Evolutionary conservation across 2,888 invertebrate species (phyloP).

Genomic region (Listrodromus nycthemerus): DNA sequence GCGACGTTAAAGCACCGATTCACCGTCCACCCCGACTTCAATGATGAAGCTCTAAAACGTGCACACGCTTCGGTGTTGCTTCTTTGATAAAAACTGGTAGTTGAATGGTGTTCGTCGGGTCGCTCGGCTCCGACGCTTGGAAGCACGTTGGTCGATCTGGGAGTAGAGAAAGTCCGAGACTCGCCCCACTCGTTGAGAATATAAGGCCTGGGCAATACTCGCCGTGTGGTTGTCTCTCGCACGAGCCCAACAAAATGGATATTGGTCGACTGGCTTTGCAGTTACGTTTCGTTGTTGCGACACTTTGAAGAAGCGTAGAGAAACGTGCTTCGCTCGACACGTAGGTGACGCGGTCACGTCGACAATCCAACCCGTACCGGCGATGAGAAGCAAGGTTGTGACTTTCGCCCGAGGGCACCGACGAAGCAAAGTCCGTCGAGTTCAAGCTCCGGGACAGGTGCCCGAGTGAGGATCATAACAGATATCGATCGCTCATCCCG

Average conservation of each 20-base stretch:
- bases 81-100: constrained; percentile 82
- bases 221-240: constrained; percentile 1
- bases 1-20: constrained; percentile 28
- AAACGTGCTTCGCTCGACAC: not conserved
- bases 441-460: not conserved
- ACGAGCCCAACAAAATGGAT: constrained; percentile 5
- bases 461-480: not conserved
- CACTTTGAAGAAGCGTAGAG: constrained; percentile 22
- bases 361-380: constrained; percentile 46
- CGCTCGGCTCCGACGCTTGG: constrained; percentile 40
- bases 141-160: constrained; percentile 56
- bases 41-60: constrained; percentile 43
- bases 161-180: constrained; percentile 65
- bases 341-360: not conserved
- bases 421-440: constrained; percentile 12
- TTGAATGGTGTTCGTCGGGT: constrained; percentile 75
- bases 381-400: constrained; percentile 36
- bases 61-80: constrained; percentile 71
- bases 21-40: constrained; percentile 31
- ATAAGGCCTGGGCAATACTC: constrained; percentile 36
- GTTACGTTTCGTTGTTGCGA: constrained; percentile 36
- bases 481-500: not conserved
- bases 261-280: constrained; percentile 1
- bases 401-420: constrained; percentile 11
- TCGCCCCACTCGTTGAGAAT: constrained; percentile 58